Evolutionary conservation across 2,113 vertebrate genomes (phyloP).

Genomic region (Ibidorhyncha struthersii): DNA sequence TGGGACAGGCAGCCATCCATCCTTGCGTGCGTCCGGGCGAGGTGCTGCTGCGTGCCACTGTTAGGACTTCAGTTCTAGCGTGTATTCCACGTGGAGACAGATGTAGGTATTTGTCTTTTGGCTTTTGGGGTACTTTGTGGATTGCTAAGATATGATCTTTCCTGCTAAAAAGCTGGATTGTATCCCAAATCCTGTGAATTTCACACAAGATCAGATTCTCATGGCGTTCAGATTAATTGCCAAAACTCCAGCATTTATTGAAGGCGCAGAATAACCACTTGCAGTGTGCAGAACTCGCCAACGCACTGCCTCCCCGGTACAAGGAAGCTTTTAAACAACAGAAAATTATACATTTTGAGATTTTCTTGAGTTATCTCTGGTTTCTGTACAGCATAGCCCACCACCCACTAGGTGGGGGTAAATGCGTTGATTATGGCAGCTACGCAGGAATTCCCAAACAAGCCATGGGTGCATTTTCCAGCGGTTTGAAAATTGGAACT

Average conservation of each 20-base stretch:
- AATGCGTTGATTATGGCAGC: fast-evolving
- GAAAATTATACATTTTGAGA: not conserved
- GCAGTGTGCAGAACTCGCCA: not conserved
- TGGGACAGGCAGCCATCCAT: not conserved
- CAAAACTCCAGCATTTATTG: not conserved
- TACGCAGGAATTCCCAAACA: not conserved
- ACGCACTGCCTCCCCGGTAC: not conserved
- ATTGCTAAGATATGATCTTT: not conserved
- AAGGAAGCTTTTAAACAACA: not conserved
- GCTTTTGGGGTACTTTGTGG: not conserved
- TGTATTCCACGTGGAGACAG: not conserved
- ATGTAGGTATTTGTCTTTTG: not conserved
- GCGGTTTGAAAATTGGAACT: not conserved
- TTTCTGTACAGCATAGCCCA: not conserved
- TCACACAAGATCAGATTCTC: not conserved
- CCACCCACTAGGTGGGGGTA: not conserved
- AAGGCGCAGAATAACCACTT: not conserved
- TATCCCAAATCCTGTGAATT: not conserved
- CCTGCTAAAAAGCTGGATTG: not conserved
- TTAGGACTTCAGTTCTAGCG: not conserved
- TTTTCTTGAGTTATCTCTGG: not conserved
- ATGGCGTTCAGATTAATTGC: not conserved
- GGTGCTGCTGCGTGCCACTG: not conserved
- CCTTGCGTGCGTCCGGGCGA: fast-evolving
- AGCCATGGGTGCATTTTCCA: not conserved